A percentile compares a stretch with the other conserved stretches of the same genome.
These are phyloP conservation scores for Archilochus colubris DNA, from an alignment of 2,113 vertebrate species.

Conservation along the genomic window DNA sequence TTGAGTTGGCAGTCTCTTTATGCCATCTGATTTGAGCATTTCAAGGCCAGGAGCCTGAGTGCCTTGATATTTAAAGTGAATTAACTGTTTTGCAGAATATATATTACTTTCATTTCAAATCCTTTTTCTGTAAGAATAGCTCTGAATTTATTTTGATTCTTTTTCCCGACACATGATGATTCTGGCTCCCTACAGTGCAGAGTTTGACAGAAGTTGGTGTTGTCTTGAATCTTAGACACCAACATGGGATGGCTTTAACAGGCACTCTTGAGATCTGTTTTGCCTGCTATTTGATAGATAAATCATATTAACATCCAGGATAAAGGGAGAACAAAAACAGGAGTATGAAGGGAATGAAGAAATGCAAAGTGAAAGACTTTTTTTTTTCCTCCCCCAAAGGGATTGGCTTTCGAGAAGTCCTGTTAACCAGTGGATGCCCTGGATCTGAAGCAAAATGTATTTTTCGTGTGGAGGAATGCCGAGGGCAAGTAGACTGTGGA, in stretches of 20 bases:
- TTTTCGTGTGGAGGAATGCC: constrained; percentile 59
- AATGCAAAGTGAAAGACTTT: neutral
- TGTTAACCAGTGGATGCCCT: constrained; percentile 70
- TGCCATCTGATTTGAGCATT: constrained; percentile 28
- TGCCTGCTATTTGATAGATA: neutral
- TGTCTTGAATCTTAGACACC: neutral
- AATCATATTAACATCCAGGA: neutral
- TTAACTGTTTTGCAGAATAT: constrained; percentile 37
- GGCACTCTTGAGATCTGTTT: neutral
- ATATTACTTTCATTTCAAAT: neutral
- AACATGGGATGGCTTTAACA: neutral
- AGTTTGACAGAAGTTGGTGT: neutral
- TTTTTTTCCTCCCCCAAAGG: constrained; percentile 12
- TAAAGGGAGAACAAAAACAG: constrained; percentile 9
- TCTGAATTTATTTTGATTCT: neutral
- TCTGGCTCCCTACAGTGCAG: neutral
- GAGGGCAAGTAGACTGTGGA: constrained; percentile 44
- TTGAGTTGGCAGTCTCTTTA: neutral
- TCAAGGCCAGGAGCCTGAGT: constrained; percentile 32
- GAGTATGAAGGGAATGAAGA: neutral
- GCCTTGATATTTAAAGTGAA: constrained; percentile 38
- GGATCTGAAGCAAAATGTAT: constrained; percentile 67
- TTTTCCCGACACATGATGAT: neutral
- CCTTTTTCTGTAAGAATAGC: neutral
- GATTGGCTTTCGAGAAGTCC: constrained; percentile 66